phyloP scores from a whole-genome alignment of 1,140 invertebrate genomes.

The Planococcus citri region DNA sequence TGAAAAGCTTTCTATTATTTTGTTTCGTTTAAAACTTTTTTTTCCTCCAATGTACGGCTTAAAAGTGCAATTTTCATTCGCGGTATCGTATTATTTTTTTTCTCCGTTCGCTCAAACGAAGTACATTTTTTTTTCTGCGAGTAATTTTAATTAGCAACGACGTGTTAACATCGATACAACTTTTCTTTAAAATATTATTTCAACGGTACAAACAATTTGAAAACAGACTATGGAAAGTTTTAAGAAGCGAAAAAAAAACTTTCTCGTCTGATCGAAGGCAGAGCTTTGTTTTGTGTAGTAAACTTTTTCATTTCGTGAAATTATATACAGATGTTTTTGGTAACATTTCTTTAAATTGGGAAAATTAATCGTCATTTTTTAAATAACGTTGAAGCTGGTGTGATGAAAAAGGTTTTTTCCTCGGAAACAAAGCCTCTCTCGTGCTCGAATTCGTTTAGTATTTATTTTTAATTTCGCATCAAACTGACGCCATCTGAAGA shows the following conservation, averaged over 20 bases:
- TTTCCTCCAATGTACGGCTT: background rate
- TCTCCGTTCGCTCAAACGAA: constrained; percentile 1
- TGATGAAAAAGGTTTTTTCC: too few species aligned
- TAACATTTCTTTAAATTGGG: background rate
- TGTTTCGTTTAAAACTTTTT: constrained; percentile 8
- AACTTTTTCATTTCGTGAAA: background rate
- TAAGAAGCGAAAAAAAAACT: too few species aligned
- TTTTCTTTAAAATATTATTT: background rate
- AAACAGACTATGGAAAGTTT: background rate
- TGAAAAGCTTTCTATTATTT: constrained; percentile 8
- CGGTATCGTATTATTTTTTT: constrained; percentile 7
- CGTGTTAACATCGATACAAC: background rate
- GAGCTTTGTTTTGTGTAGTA: background rate
- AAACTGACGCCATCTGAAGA: too few species aligned
- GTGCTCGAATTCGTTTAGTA: too few species aligned
- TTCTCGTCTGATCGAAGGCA: background rate
- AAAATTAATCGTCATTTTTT: background rate
- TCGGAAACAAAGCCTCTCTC: too few species aligned
- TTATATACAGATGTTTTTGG: background rate
- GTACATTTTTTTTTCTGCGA: constrained; percentile 8
- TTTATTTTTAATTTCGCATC: too few species aligned
- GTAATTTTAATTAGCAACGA: background rate
- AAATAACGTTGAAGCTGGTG: too few species aligned
- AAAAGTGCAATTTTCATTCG: background rate
- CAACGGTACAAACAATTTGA: background rate